Conservation (phyloP, 2,888 invertebrate genomes). For the Yponomeuta cagnagella region DNA sequence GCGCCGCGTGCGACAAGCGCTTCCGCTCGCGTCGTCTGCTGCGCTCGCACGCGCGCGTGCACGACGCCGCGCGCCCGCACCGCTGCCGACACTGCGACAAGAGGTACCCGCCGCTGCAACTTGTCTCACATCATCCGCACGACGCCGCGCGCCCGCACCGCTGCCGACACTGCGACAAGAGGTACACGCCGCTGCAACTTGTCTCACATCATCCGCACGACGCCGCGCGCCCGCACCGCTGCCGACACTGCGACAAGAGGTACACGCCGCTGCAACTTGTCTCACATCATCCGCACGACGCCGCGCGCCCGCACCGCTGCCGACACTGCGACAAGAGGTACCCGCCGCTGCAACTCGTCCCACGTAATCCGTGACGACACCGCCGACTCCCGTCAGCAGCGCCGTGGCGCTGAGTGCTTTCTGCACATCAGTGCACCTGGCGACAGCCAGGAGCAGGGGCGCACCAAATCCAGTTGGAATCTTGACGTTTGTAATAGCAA, state of each 20-base stretch:
- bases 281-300: constrained; percentile 50
- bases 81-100: constrained; percentile 73
- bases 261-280: constrained; percentile 29
- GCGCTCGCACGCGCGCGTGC: constrained; percentile 71
- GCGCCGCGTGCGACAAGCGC: constrained; percentile 51
- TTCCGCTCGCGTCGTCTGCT: constrained; percentile 62
- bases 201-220: constrained; percentile 46
- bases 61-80: constrained; percentile 69
- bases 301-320: constrained; percentile 72
- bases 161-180: constrained; percentile 72
- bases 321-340: constrained; percentile 71
- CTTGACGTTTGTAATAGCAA: too few species aligned
- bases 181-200: constrained; percentile 36
- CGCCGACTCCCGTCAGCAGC: constrained; percentile 19
- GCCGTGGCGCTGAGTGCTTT: too few species aligned
- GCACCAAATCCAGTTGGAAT: too few species aligned
- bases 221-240: constrained; percentile 70
- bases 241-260: constrained; percentile 71
- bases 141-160: constrained; percentile 68
- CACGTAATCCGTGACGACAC: constrained; percentile 46
- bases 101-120: constrained; percentile 39
- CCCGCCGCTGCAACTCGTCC: constrained; percentile 21
- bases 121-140: constrained; percentile 42
- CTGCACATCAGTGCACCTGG: too few species aligned
- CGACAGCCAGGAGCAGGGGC: too few species aligned